Evolutionary conservation across 2,113 vertebrate genomes (phyloP), one percentile per base, ranked within the genome.

Genomic region (Casuarius casuarius): DNA sequence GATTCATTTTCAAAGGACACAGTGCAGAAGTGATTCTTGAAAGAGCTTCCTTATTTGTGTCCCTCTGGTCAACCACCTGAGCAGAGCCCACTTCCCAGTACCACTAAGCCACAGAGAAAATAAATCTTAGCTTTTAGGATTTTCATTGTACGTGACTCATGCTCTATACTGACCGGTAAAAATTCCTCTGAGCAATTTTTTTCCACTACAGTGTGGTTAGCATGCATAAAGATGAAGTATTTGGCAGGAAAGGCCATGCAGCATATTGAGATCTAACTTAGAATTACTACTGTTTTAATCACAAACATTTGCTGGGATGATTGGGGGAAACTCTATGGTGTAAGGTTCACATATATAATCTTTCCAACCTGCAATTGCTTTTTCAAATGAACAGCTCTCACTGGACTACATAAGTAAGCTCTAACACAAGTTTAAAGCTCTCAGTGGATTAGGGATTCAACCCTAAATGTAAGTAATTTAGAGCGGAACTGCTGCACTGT

Each of bases 371-470:
- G 98, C 97, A 97, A 97, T 28, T 94, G 79, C 90, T 98, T 95
- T 98, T 97, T 94, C 82, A 95, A 97, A 98, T 98, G 97, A 98
- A 98, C 96, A 98, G 98, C 97, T 96, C 79, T 94, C 74, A 35
- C 38, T 56, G 58, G 38, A 49, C 23, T 85, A 2, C 29, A 83
- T 29, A 63, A 84, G 46, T 12, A 91, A 94, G 92, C 42, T 80
- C 42, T 63, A 94, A 93, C 46, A 90, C 9, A 67, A 35, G n/a
- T n/a, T 91, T 75, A 73, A 89, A 89, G 56, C 9, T 63, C 22
- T 77, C 51, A 61, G 28, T 65, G 70, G 91, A 73, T 81, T 81
- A 63, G 20, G 2, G 17, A 28, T 87, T 89, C 70, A 91, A 42
- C 12, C 33, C 86, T 49, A 40, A 87, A 22, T n/a, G 42, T 2